Percentiles rank a stretch among this genome's conserved stretches.
These are phyloP conservation scores for Tragulus kanchil DNA, from an alignment of 2,113 vertebrate genomes.

Conservation along the genomic window DNA sequence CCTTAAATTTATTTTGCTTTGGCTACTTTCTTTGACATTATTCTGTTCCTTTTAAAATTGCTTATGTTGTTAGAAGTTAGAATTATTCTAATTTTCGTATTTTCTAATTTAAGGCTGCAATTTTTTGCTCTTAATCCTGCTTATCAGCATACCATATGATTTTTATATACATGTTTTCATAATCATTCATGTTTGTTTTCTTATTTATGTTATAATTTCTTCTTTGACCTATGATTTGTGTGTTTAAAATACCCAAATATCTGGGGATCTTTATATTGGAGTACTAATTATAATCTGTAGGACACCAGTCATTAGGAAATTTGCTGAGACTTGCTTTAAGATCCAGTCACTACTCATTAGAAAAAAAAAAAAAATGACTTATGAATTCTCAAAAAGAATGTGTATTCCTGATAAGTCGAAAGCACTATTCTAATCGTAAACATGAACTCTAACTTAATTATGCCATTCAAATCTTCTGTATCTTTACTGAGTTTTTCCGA, in stretches of 20 bases:
- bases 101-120: not conserved
- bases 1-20: not conserved
- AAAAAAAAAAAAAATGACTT: not conserved
- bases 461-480: not conserved
- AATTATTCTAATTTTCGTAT: constrained; percentile 34
- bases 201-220: constrained; percentile 47
- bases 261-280: not conserved
- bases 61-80: constrained; percentile 5
- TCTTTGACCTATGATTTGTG: not conserved
- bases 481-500: not conserved
- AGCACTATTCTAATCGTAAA: not conserved
- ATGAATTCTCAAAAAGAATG: constrained; percentile 11
- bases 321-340: constrained; percentile 21
- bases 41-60: not conserved
- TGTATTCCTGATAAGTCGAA: not conserved
- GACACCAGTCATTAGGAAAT: not conserved
- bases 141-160: not conserved
- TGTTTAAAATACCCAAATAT: constrained; percentile 19
- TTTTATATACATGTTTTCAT: constrained; percentile 20
- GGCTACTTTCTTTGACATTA: constrained; percentile 44
- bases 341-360: not conserved
- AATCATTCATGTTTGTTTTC: not conserved
- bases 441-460: constrained; percentile 34
- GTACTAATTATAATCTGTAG: not conserved
- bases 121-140: constrained; percentile 39